Evolutionary conservation across 30 jellyfish, hydroid and myxozoan species (phyloP).

Genomic region (Phacellophora camtschatica): DNA sequence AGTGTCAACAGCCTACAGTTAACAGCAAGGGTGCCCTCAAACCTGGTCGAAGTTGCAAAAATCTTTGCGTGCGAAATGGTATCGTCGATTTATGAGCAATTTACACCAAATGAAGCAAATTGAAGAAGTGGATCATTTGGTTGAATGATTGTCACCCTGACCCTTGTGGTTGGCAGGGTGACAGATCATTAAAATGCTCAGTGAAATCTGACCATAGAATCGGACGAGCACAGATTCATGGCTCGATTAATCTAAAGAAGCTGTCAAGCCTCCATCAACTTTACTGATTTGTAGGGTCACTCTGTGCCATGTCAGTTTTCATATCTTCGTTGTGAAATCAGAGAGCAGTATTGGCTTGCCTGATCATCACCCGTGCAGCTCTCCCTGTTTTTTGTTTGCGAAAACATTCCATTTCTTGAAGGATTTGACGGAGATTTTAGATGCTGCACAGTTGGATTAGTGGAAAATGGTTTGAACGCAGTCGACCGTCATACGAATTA

Average conservation of each 20-base stretch:
- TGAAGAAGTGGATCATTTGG: slow-evolving; percentile 17
- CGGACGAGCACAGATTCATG: slow-evolving; percentile 51
- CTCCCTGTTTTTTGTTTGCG: slow-evolving; percentile 27
- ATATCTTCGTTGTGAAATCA: slow-evolving; percentile 32
- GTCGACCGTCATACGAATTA: background rate
- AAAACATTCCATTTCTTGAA: background rate
- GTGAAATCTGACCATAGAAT: slow-evolving; percentile 72
- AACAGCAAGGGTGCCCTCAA: too few species aligned
- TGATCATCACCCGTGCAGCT: slow-evolving; percentile 10
- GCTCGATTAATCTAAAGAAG: slow-evolving; percentile 53
- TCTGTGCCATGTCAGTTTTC: slow-evolving; percentile 35
- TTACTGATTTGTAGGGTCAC: slow-evolving; percentile 61
- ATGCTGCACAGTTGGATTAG: slow-evolving; percentile 11
- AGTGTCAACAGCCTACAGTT: too few species aligned
- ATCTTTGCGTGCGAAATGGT: background rate
- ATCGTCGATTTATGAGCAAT: slow-evolving; percentile 8
- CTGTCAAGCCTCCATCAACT: slow-evolving; percentile 63
- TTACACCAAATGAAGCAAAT: background rate
- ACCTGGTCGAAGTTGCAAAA: too few species aligned
- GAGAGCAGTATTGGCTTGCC: slow-evolving; percentile 29
- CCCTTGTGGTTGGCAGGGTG: slow-evolving; percentile 64
- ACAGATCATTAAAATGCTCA: slow-evolving; percentile 58
- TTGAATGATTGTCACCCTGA: slow-evolving; percentile 44
- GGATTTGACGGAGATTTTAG: slow-evolving; percentile 37
- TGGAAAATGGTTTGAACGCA: background rate